Conservation (phyloP, 2,113 vertebrate species). For the Anser cygnoides region DNA sequence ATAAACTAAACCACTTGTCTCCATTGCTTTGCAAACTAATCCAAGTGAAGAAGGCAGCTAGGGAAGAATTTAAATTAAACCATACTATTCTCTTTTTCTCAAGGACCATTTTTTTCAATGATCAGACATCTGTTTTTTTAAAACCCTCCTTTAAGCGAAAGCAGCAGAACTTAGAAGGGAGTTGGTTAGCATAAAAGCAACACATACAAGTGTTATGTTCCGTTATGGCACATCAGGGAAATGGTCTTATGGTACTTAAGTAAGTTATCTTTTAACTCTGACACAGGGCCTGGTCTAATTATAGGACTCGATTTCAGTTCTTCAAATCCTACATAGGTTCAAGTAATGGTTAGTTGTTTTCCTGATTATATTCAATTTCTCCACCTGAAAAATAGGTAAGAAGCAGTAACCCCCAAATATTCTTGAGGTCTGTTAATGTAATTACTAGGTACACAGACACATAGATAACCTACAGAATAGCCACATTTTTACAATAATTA, state of each 20-base stretch:
- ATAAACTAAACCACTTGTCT: background rate
- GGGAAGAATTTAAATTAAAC: background rate
- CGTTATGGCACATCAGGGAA: background rate
- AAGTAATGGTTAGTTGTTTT: background rate
- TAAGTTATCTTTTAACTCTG: background rate
- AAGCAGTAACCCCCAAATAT: background rate
- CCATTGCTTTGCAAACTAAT: background rate
- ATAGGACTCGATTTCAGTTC: background rate
- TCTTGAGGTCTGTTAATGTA: background rate
- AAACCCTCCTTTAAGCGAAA: background rate
- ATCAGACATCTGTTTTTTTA: background rate
- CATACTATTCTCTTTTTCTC: background rate
- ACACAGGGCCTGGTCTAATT: background rate
- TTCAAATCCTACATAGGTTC: background rate
- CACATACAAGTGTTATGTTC: background rate
- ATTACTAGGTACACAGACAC: too few species aligned
- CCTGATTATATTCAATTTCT: background rate
- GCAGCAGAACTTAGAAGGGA: background rate
- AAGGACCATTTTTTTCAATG: background rate
- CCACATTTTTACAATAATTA: background rate
- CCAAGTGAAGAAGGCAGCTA: background rate
- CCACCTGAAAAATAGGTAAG: background rate
- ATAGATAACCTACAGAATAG: accelerated
- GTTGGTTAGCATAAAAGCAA: background rate
- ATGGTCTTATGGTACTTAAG: background rate